Evolutionary conservation across 2,113 vertebrate genomes (phyloP), one percentile per base, ranked within the genome.

Genomic region (Turdus rufiventris): DNA sequence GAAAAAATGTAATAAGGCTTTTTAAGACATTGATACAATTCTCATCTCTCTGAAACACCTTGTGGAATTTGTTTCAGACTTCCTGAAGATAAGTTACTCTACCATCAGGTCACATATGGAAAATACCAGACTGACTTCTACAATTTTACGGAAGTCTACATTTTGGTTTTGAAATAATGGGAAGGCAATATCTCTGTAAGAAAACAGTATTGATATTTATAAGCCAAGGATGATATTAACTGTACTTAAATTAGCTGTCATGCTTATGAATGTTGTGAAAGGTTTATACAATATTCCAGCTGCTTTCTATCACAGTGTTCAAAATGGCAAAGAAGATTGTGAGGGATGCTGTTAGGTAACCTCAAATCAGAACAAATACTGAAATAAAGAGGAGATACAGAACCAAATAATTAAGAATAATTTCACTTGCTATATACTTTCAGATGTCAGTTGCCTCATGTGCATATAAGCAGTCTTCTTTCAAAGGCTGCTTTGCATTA

Each of bases 91-190:
- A 77, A 63, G 43, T 81, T 60, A 36, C 51, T 58, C 36, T 86
- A 43, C 3, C 18, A 60, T 74, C 77, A 75, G 80, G 72, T 88
- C 91, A 96, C 94, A 96, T 84, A 87, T 72, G 89, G 93, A 94
- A 96, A 87, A 78, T 53, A 95, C 87, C 68, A 95, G 89, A 68
- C 45, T 47, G 48, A 72, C 65, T 77, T 31, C 5, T 71, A 65
- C 10, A 26, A 50, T 86, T 77, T 62, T 62, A 81, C 43, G 36
- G 7, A 89, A 92, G 38, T 40, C 36, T 63, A 53, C 23, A 47
- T 72, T 71, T 80, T 31, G 36, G 24, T 81, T 85, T 82, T 53
- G 18, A 91, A 56, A 88, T 48, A 84, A 91, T 34, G 45, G 71
- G 93, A 89, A 91, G 53, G 40, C 40, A 93, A 66, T 34, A 33